Base-by-base conservation (phyloP, 2,113 vertebrate genomes). In the Sceloporus undulatus region DNA sequence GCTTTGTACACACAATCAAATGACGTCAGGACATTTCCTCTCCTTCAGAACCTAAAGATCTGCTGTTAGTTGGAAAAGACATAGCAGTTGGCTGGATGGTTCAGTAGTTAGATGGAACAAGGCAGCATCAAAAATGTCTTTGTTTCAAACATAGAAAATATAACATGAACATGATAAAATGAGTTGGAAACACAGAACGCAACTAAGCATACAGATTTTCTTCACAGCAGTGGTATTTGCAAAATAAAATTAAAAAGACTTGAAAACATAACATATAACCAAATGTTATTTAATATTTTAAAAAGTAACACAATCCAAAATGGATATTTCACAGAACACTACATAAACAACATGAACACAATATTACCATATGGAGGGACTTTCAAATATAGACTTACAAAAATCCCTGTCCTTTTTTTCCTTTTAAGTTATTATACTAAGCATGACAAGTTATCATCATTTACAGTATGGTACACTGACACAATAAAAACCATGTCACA, bases 211-310 rank as follows among this genome's bases (percentile, higher is more conserved):
- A 86, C 4, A 38, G 42, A 40, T 54, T 93, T 83, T 89, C 59
- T 78, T 90, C 88, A 91, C 88, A 93, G 52, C 92, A 93, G 81
- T 76, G 87, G 81, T 74, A 78, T 84, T 84, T 77, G 74, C 74
- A 88, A 88, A 84, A 83, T 68, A 88, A 88, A 95, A 97, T 95
- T 94, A 93, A 97, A 97, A 96, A 95, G 96, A 96, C 96, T 97
- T 96, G 96, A 91, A 88, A 83, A 88, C 87, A 38, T 83, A 78
- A 88, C 96, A 95, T 96, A 96, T 99, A 98, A 98, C 96, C 98
- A 99, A 99, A 98, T 98, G 97, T 98, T 98, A 98, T 99, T 99
- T 99, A 99, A 99, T 99, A 98, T 99, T 97, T 98, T 98, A 99
- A 99, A 99, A 99, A 99, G 98, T 98, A 98, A 98, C 98, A 99